A percentile compares a stretch with the other conserved stretches of the same genome.
These are phyloP conservation scores for Cydia fagiglandana DNA, from an alignment of 1,140 invertebrate genomes.

Conservation along the genomic window DNA sequence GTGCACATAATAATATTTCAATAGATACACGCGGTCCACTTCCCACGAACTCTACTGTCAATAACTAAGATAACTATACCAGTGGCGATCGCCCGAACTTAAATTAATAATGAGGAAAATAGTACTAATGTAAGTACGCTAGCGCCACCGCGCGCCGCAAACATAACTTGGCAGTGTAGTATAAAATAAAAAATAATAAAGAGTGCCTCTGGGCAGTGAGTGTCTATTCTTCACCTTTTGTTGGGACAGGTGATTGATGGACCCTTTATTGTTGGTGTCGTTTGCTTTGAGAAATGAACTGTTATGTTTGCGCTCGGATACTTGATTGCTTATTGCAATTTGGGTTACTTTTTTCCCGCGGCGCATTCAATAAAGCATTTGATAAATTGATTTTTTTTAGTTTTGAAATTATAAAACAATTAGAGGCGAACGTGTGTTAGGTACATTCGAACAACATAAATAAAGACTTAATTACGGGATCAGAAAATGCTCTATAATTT, in stretches of 20 bases:
- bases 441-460: background rate
- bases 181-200: conserved; percentile 47
- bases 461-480: background rate
- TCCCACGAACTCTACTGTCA: conserved; percentile 59
- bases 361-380: conserved; percentile 34
- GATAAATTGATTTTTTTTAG: conserved; percentile 36
- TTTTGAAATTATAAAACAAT: conserved; percentile 5
- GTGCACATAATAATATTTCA: conserved; percentile 50
- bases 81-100: conserved; percentile 29
- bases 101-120: conserved; percentile 25
- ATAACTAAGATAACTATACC: conserved; percentile 39
- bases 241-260: conserved; percentile 66
- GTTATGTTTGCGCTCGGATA: conserved; percentile 49
- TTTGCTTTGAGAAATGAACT: conserved; percentile 64
- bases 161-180: conserved; percentile 40
- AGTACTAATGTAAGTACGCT: conserved; percentile 29
- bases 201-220: conserved; percentile 52
- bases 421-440: background rate
- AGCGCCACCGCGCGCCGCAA: conserved; percentile 36
- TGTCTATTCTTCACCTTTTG: conserved; percentile 53
- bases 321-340: conserved; percentile 60
- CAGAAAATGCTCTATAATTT: background rate
- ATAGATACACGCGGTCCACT: conserved; percentile 51
- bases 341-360: conserved; percentile 49
- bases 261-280: conserved; percentile 56